Evolutionary conservation across 2,888 invertebrate genomes (phyloP), one percentile per base, ranked within the genome.

Genomic region (Stenotaenia linearis): DNA sequence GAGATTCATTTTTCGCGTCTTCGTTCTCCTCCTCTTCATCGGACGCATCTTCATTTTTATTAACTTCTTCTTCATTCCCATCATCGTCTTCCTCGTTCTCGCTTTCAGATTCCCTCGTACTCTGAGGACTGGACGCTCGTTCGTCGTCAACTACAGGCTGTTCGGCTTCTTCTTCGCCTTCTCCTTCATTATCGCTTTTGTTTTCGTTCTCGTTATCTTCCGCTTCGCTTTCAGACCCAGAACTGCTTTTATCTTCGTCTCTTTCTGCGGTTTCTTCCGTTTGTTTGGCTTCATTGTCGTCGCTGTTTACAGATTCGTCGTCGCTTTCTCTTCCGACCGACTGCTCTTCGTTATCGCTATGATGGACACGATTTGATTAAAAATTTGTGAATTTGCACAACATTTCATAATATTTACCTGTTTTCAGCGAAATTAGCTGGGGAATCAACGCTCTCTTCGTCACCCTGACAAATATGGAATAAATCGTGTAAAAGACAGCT

Each of bases 1-100:
- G 25, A 1, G 80, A 79, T 25, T 83, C 83, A 12, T 30, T 28
- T 50, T 28, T 50, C 30, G 25, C 15, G 5, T 10, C 32, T 28
- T 30, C 32, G 7, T 76, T 30, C 3, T 21, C 35, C 10, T 77
- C 77, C 7, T 61, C 45, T 28, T 77, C 37, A 10, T 28, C 45
- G 3, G 32, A 37, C 5, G 15, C 45, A 21, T 45, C 12, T 30
- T 76, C 76, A 35, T 1, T 35, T 15, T 76, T 45, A 1, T 37
- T 23, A 1, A 12, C 76, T 32, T 77, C 77, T 10, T 77, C 77
- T 3, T 10, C 78, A 45, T 32, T 50, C 10, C 61, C 77, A 45
- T 21, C 35, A 7, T 30, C 35, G 12, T 4, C 77, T n/a, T 77
- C 40, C 18, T 40, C 77, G 18, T 40, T 40, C 9, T 77, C 28